Percentiles rank a stretch among this genome's conserved stretches.
Evolutionary conservation across 2,113 vertebrate genomes (phyloP).

Genomic region (Nicator chloris): DNA sequence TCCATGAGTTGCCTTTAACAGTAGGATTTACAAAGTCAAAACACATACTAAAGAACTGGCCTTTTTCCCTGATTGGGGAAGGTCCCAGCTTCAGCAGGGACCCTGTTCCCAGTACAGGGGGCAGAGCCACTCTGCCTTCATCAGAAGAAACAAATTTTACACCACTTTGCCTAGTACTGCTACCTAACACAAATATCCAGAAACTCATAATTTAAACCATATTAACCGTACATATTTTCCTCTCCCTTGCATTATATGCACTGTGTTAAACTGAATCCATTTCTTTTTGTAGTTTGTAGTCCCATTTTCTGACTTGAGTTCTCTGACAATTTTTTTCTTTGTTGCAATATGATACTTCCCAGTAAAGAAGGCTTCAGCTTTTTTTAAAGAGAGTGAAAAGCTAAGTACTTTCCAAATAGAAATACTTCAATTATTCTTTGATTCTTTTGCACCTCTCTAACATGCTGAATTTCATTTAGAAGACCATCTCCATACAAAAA

Average conservation of each 20-base stretch:
- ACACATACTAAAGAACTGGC: neutral
- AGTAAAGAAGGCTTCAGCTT: neutral
- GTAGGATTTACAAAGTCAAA: neutral
- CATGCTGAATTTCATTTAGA: neutral
- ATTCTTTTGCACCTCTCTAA: neutral
- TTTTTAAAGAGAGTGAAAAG: neutral
- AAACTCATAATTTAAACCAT: neutral
- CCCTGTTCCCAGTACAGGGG: rapidly evolving
- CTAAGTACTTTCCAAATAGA: neutral
- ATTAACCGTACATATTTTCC: neutral
- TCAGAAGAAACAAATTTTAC: neutral
- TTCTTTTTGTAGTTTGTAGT: neutral
- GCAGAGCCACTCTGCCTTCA: neutral
- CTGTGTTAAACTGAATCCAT: neutral
- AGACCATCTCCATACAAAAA: neutral
- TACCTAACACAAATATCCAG: neutral
- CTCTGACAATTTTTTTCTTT: neutral
- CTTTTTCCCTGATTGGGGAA: neutral
- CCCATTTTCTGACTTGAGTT: neutral
- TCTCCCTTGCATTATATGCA: neutral
- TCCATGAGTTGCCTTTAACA: neutral
- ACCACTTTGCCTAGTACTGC: neutral
- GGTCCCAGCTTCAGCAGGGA: neutral
- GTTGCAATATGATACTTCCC: neutral
- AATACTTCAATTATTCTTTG: neutral